phyloP scores from a whole-genome alignment of 1,140 invertebrate genomes.

The Telenomus remus region DNA sequence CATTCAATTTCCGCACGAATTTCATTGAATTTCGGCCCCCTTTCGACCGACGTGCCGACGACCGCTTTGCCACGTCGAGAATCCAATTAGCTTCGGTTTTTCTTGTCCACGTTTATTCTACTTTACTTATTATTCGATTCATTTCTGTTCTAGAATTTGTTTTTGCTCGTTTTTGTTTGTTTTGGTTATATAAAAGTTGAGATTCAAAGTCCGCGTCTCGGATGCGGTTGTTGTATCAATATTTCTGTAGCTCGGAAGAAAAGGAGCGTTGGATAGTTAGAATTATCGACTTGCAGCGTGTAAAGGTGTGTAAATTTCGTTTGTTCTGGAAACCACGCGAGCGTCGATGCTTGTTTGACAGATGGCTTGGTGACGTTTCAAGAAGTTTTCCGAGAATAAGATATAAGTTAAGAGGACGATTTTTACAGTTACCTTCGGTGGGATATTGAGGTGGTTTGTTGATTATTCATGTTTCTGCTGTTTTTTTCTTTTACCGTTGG shows the following conservation, averaged over 20 bases:
- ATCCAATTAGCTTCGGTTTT: too few species aligned
- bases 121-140: too few species aligned
- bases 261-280: not conserved
- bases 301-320: not conserved
- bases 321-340: not conserved
- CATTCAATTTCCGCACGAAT: not conserved
- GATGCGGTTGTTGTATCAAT: too few species aligned
- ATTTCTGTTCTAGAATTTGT: too few species aligned
- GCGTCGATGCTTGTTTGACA: not conserved
- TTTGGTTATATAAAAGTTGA: too few species aligned
- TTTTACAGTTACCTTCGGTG: not conserved
- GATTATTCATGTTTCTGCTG: too few species aligned
- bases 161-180: too few species aligned
- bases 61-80: constrained; percentile 15
- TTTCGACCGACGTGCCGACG: not conserved
- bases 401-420: not conserved
- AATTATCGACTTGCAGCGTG: not conserved
- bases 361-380: not conserved
- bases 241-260: too few species aligned
- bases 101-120: too few species aligned
- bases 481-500: too few species aligned
- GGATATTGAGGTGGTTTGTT: too few species aligned
- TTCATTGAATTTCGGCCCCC: not conserved
- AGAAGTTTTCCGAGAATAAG: not conserved
- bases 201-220: too few species aligned